Percentiles rank a stretch among this genome's conserved stretches.
phyloP scores from a whole-genome alignment of 2,113 vertebrate species.

The Lipophrys pholis region DNA sequence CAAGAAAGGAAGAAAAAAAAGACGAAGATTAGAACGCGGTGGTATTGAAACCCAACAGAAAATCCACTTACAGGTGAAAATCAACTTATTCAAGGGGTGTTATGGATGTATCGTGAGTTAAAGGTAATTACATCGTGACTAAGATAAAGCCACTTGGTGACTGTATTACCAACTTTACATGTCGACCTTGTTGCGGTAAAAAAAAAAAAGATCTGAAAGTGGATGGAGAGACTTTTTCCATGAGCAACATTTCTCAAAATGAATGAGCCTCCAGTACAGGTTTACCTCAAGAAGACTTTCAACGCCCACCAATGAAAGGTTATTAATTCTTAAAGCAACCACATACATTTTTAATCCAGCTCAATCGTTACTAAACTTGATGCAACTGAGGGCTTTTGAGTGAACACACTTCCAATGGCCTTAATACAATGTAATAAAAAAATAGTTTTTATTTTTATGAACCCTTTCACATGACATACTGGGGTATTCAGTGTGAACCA shows the following conservation, averaged over 20 bases:
- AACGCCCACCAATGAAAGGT: not conserved
- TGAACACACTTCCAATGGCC: not conserved
- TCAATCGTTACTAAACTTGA: not conserved
- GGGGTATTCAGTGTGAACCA: not conserved
- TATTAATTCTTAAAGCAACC: not conserved
- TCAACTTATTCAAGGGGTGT: not conserved
- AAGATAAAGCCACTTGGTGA: too few relatives aligned
- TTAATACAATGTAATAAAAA: not conserved
- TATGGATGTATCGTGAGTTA: not conserved
- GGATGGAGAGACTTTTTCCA: conserved; percentile 34
- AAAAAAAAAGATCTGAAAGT: conserved; percentile 39
- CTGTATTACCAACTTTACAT: not conserved
- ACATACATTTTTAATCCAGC: not conserved
- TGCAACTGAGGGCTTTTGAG: not conserved
- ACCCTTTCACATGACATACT: not conserved
- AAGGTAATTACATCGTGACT: too few relatives aligned
- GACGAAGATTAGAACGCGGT: not conserved
- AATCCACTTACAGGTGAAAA: conserved; percentile 8
- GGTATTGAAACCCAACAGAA: not conserved
- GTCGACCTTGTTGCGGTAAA: conserved; percentile 21
- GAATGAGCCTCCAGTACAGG: conserved; percentile 10
- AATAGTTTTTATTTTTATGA: not conserved
- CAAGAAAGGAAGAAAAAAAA: conserved; percentile 3
- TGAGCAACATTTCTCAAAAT: conserved; percentile 4
- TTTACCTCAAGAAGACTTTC: not conserved